Evolutionary conservation across 2,113 vertebrate genomes (phyloP).

Genomic region (Thamnophis sirtalis): DNA sequence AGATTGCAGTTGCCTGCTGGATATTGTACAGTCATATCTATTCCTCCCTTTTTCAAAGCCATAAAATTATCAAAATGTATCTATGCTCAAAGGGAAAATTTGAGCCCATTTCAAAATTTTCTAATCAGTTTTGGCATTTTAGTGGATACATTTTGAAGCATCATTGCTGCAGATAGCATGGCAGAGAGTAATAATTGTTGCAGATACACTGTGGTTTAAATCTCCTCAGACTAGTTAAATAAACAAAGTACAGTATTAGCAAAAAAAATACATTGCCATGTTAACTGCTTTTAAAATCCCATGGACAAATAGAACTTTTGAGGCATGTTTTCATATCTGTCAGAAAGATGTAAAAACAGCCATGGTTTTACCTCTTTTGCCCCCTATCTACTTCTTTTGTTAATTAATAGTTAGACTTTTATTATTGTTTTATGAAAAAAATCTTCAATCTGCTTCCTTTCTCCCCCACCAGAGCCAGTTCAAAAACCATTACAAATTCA

Average conservation of each 20-base stretch:
- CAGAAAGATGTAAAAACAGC: constrained; percentile 31
- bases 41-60: constrained; percentile 64
- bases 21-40: constrained; percentile 76
- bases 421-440: not conserved
- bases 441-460: constrained; percentile 4
- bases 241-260: constrained; percentile 86
- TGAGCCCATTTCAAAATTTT: constrained; percentile 52
- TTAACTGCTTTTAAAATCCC: constrained; percentile 80
- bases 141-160: constrained; percentile 95
- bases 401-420: constrained; percentile 11
- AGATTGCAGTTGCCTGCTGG: constrained; percentile 76
- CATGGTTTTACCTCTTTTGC: not conserved
- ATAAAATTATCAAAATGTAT: constrained; percentile 90
- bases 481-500: constrained; percentile 24
- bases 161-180: constrained; percentile 81
- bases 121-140: constrained; percentile 58
- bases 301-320: constrained; percentile 77
- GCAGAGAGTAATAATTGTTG: constrained; percentile 84
- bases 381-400: constrained; percentile 11
- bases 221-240: constrained; percentile 58
- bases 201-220: constrained; percentile 63
- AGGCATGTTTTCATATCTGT: constrained; percentile 26
- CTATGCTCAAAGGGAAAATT: constrained; percentile 52
- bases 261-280: constrained; percentile 75
- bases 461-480: constrained; percentile 18